These are phyloP conservation scores for Variabilichromis moorii DNA, from an alignment of 2,113 vertebrate species.

Conservation along the genomic window DNA sequence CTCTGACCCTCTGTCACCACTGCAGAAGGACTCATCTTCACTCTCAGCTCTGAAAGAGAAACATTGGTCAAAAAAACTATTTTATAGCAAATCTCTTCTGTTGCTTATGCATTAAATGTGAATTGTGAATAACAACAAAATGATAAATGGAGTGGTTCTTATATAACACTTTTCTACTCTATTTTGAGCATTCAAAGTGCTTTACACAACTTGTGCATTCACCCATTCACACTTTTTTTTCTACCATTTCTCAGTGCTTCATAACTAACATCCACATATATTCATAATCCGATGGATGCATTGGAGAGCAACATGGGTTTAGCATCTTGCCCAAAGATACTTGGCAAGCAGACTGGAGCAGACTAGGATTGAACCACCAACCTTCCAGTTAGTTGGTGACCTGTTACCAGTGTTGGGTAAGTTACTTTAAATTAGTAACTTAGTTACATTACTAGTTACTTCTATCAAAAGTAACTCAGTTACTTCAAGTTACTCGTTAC, in stretches of 20 bases:
- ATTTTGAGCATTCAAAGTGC: background rate
- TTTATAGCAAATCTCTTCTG: background rate
- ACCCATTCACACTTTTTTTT: background rate
- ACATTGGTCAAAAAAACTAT: fast-evolving
- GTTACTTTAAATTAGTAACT: no score
- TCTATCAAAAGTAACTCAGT: no score
- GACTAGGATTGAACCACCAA: background rate
- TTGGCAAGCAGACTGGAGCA: background rate
- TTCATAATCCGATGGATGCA: fast-evolving
- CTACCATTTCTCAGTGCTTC: background rate
- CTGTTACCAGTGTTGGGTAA: no score
- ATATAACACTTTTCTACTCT: background rate
- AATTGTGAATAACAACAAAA: background rate
- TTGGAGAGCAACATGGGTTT: background rate
- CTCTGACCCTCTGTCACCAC: background rate
- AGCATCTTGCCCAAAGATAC: background rate
- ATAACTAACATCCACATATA: background rate
- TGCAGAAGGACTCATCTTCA: background rate
- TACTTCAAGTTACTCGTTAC: no score
- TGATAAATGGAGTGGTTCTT: background rate
- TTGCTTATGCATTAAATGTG: background rate
- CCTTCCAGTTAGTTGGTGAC: background rate
- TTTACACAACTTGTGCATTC: background rate
- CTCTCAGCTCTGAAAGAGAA: background rate
- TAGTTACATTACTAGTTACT: no score